phyloP scores from a whole-genome alignment of 2,113 vertebrate species.

The Porphyrio hochstetteri region DNA sequence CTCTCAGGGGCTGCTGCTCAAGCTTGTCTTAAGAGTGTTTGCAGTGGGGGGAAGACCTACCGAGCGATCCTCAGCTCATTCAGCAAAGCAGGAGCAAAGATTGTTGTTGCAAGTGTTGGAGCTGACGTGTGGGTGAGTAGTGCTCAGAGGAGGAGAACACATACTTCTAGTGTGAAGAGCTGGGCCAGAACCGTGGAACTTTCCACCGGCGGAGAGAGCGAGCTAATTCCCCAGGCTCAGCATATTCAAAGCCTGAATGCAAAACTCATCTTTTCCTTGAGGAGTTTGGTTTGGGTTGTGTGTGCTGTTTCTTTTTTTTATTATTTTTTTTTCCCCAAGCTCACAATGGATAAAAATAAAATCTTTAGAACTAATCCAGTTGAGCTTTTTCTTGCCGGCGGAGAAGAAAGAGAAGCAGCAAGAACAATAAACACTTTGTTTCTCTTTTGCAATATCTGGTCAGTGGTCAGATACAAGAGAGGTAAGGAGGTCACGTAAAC shows the following conservation, averaged over 20 bases:
- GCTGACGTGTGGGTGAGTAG: neutral
- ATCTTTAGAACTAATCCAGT: conserved; percentile 9
- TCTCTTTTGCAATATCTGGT: conserved; percentile 18
- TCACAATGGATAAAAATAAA: conserved; percentile 53
- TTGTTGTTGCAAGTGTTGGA: neutral
- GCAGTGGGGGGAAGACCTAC: neutral
- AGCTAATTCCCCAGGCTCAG: conserved; percentile 47
- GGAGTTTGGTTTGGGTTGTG: neutral
- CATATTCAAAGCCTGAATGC: conserved; percentile 40
- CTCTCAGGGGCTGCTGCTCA: neutral
- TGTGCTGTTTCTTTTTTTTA: neutral
- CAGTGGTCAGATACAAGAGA: neutral
- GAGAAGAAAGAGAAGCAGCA: conserved; percentile 10
- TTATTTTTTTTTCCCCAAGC: neutral
- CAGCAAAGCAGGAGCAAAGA: neutral
- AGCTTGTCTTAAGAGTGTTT: neutral
- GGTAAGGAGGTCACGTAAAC: neutral
- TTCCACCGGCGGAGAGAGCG: conserved; percentile 18
- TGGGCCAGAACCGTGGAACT: conserved; percentile 49
- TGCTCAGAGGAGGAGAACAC: neutral
- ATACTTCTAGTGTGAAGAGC: conserved; percentile 2
- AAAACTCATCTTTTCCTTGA: conserved; percentile 61
- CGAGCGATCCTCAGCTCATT: neutral
- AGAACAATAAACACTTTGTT: conserved; percentile 35
- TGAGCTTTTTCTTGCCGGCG: neutral